Conservation (phyloP, 2,113 vertebrate genomes). For the Balaeniceps rex region DNA sequence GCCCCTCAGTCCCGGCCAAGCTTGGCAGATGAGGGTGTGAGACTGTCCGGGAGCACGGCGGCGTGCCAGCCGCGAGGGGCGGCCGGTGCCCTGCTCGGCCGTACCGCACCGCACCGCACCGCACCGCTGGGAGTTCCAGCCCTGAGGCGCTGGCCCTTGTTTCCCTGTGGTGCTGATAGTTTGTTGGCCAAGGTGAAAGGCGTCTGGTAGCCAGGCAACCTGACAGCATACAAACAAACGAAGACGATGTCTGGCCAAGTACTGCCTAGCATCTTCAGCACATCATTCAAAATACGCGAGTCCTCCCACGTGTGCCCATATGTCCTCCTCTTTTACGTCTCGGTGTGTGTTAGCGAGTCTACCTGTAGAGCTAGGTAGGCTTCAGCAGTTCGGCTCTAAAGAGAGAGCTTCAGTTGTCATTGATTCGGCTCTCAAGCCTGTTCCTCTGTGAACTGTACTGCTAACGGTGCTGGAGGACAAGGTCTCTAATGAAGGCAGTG, state of each 20-base stretch:
- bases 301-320: fast-evolving
- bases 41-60: not conserved
- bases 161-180: fast-evolving
- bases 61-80: not conserved
- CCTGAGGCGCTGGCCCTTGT: too few species aligned
- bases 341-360: fast-evolving
- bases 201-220: not conserved
- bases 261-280: fast-evolving
- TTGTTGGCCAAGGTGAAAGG: fast-evolving
- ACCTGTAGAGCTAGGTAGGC: fast-evolving
- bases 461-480: not conserved
- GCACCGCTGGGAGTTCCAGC: fast-evolving
- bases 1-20: not conserved
- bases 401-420: fast-evolving
- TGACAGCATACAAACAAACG: fast-evolving
- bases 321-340: fast-evolving
- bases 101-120: fast-evolving
- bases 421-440: fast-evolving
- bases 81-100: fast-evolving
- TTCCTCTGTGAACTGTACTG: not conserved
- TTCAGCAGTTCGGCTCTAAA: not conserved
- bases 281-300: fast-evolving
- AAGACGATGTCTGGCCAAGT: not conserved
- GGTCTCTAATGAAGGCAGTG: fast-evolving
- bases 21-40: not conserved